Evolutionary conservation across 2,113 vertebrate genomes (phyloP), one percentile per base, ranked within the genome.

Genomic region (Plecturocebus donacophilus): DNA sequence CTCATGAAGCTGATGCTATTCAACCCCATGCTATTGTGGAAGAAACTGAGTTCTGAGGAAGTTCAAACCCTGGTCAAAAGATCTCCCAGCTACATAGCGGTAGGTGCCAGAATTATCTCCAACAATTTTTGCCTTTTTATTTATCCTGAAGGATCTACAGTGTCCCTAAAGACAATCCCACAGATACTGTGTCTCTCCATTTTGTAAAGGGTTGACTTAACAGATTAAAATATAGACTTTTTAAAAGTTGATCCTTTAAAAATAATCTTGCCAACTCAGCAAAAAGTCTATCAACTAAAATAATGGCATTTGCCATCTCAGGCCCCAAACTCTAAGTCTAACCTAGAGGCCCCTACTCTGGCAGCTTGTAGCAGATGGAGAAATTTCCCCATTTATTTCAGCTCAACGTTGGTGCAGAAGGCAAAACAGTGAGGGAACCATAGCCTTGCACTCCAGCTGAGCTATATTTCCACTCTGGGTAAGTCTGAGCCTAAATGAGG

Each of bases 401-500:
- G 54, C 79, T 71, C 19, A 90, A 77, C 83, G 52, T 86, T 56
- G 71, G 45, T 19, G 35, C 56, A 84, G 84, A 94, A 97, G 75
- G 58, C 64, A 92, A 81, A 97, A 42, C 47, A 81, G 87, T 2
- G 38, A 64, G 21, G 12, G 20, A 38, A 91, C 27, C 5, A n/a
- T 19, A 93, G 66, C 77, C 32, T 64, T 0, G 73, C 76, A 90
- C 93, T 96, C 71, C 87, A 95, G 96, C 90, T 71, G 97, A 97
- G 91, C 86, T 61, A 6, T 12, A 38, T 87, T 96, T 91, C 81
- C 80, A 79, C 58, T 8, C 17, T 2, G 83, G 88, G 89, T 49
- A 87, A 17, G 90, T 95, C 71, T 92, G 97, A 82, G 88, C 98
- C 96, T 97, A 98, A 98, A 97, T 92, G 95, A 97, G 61, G 93